Evolutionary conservation across 2,888 invertebrate species (phyloP), one percentile per base, ranked within the genome.

Genomic region (Diabrotica balteata): DNA sequence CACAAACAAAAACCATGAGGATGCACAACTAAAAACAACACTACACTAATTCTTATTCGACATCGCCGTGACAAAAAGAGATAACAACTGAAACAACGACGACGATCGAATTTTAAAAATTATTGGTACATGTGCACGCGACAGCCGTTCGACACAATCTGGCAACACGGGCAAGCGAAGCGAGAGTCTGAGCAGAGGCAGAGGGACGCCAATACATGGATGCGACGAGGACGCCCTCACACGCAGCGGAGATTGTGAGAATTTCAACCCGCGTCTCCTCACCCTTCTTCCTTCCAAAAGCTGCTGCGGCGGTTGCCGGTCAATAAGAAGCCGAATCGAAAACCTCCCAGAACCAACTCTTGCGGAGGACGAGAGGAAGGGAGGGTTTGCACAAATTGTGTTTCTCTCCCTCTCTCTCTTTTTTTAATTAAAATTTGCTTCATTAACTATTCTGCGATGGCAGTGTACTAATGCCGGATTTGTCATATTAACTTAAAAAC

Each of bases 181-280:
- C 76, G 72, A 32, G 32, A 71, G 69, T 65, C 66, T 67, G 65
- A 68, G 70, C 72, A 73, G 75, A 79, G 66, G 70, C 72, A 73
- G 75, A 79, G 81, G 81, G 82, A 84, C 84, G 83, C 82, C 83
- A 82, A 82, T 83, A 83, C 80, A 79, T 79, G 66, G 70, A 74
- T 63, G 73, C 78, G 76, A 73, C 73, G 66, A 72, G 73, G 80
- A 82, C 82, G 82, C 83, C 81, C 81, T 79, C 81, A 80, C 81
- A 83, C 82, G 83, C 83, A 82, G 83, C 82, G 82, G 82, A 75
- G 70, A 65, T 74, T 66, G 47, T n/a, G 59, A 46, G 59, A 59
- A 63, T 52, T 58, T 54, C 54, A 54, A 49, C n/a, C 22, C 22
- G 46, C 51, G 51, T 44, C n/a, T 46, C 63, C 59, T 67, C 67